These are phyloP conservation scores for Girardia tigrina DNA, from an alignment of 2,888 invertebrate species.

Conservation along the genomic window DNA sequence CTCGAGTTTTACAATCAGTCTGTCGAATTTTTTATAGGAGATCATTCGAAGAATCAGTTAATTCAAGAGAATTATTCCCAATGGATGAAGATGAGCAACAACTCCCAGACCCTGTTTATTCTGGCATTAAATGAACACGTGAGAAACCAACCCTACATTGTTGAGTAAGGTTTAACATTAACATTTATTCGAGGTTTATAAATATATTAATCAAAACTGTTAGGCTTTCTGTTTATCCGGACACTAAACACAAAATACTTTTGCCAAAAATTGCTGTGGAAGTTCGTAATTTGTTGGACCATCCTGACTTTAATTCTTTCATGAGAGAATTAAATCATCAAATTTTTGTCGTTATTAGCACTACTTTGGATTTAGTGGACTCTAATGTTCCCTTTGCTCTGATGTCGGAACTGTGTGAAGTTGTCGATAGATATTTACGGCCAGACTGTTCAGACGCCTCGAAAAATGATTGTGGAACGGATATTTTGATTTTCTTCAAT, in stretches of 20 bases:
- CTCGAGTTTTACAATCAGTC: not conserved
- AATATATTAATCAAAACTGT: too few relatives aligned
- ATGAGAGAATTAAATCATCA: conserved; percentile 10
- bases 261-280: not conserved
- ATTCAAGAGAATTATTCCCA: not conserved
- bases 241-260: not conserved
- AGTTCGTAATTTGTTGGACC: not conserved
- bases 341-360: not conserved
- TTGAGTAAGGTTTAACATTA: conserved; percentile 1
- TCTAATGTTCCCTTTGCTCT: not conserved
- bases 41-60: not conserved
- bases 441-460: not conserved
- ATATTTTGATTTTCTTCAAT: not conserved
- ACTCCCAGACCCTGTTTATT: not conserved
- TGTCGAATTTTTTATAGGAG: not conserved
- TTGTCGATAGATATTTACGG: not conserved
- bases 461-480: not conserved
- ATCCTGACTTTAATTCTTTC: not conserved
- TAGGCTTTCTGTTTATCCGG: not conserved
- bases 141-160: not conserved
- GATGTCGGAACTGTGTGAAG: not conserved
- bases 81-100: not conserved
- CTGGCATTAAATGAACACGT: not conserved
- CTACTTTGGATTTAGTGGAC: not conserved
- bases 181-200: not conserved